A percentile compares a stretch with the other conserved stretches of the same genome.
Evolutionary conservation across 2,888 invertebrate genomes (phyloP).

Genomic region (Noctua comes): DNA sequence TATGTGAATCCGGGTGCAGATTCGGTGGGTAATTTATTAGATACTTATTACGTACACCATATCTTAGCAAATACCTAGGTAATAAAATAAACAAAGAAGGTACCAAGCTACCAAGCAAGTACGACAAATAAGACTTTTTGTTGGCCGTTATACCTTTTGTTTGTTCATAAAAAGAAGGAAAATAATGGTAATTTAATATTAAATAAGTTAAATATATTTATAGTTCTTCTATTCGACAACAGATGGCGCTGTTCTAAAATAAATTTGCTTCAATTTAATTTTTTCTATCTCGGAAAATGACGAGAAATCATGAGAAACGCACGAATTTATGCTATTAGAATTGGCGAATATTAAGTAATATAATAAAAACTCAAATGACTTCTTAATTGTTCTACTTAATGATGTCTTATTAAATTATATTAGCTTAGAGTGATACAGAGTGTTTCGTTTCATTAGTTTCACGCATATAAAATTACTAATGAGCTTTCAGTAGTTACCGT

Average conservation of each 20-base stretch:
- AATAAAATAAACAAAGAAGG: not conserved
- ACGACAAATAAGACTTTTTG: not conserved
- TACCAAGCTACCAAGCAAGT: not conserved
- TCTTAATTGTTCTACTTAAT: not conserved
- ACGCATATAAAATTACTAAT: conserved; percentile 54
- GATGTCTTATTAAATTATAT: not conserved
- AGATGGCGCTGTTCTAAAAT: conserved; percentile 74
- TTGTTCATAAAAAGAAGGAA: not conserved
- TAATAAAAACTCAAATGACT: not conserved
- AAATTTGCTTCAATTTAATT: rapidly evolving
- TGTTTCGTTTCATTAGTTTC: conserved; percentile 27
- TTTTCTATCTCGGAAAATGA: not conserved
- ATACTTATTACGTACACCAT: not conserved
- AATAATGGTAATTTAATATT: not conserved
- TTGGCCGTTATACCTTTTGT: not conserved
- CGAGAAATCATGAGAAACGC: too few species aligned
- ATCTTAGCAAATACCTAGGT: not conserved
- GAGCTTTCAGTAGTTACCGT: conserved; percentile 19
- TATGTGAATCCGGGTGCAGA: conserved; percentile 19
- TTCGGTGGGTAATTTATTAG: not conserved
- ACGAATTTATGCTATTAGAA: not conserved
- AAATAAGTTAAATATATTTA: too few species aligned
- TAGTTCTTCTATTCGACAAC: conserved; percentile 70
- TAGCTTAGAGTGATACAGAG: not conserved
- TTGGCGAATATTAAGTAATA: not conserved